phyloP scores from a whole-genome alignment of 2,888 invertebrate species.

The Amphimallon solstitiale region DNA sequence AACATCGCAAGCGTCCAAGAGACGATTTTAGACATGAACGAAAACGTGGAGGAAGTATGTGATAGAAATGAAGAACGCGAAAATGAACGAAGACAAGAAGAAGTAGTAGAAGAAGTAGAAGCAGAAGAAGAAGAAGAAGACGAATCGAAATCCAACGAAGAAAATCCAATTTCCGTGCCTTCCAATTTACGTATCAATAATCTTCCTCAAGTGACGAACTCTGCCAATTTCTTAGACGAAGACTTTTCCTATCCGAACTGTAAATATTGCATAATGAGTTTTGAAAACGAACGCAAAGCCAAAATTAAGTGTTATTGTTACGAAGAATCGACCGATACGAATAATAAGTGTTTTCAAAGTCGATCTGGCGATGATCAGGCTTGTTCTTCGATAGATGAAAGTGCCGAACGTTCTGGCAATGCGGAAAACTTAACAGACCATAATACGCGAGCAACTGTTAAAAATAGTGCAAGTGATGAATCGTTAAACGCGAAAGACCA shows the following conservation, averaged over 20 bases:
- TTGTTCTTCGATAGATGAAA: neutral
- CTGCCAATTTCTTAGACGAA: neutral
- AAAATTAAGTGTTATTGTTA: slow-evolving; percentile 35
- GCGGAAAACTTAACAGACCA: neutral
- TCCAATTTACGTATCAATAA: neutral
- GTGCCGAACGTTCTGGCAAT: neutral
- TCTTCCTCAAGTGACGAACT: neutral
- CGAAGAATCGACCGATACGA: neutral
- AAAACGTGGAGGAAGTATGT: neutral
- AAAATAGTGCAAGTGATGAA: neutral
- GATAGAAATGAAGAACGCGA: neutral
- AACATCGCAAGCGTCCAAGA: slow-evolving; percentile 1
- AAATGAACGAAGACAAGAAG: no score
- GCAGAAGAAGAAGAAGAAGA: no score
- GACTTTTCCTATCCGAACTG: slow-evolving; percentile 24
- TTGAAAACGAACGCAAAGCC: slow-evolving; percentile 23
- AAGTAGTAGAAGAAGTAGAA: no score
- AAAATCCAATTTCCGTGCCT: slow-evolving; percentile 21
- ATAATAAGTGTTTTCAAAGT: slow-evolving; percentile 7
- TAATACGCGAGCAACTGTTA: neutral
- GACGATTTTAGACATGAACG: slow-evolving; percentile 18
- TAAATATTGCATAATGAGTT: slow-evolving; percentile 36
- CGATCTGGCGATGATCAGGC: neutral
- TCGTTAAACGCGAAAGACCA: neutral
- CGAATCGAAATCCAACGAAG: neutral